A percentile compares a stretch with the other conserved stretches of the same genome.
Evolutionary conservation across 2,113 vertebrate species (phyloP).

Genomic region (Tringa solitaria): DNA sequence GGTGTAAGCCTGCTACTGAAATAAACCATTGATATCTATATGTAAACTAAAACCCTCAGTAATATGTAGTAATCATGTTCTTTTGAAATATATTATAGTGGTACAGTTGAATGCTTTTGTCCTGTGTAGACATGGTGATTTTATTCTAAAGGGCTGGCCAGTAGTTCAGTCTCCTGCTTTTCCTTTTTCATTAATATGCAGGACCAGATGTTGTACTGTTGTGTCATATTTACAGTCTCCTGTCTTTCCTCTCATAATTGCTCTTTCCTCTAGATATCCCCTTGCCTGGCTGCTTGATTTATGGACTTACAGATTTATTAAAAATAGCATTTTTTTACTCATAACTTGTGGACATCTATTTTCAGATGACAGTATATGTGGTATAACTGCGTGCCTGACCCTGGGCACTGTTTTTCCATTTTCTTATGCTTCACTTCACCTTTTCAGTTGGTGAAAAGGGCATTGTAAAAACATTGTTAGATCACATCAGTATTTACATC

Average conservation of each 20-base stretch:
- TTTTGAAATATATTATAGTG: neutral
- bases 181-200: neutral
- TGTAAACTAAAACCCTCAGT: neutral
- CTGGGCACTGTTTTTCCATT: neutral
- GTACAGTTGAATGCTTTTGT: neutral
- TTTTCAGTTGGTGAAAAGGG: neutral
- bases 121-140: neutral
- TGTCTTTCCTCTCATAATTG: neutral
- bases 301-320: neutral
- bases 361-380: neutral
- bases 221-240: neutral
- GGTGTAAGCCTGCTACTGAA: neutral
- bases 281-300: neutral
- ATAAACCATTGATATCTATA: neutral
- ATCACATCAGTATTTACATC: neutral
- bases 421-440: neutral
- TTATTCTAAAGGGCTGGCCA: neutral
- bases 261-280: neutral
- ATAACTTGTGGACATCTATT: neutral
- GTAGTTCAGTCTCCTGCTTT: neutral
- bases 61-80: neutral
- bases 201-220: neutral
- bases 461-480: neutral
- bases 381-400: neutral
- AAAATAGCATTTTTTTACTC: neutral